phyloP scores from a whole-genome alignment of 2,797 vertebrate genomes.

The Hybognathus amarus region DNA sequence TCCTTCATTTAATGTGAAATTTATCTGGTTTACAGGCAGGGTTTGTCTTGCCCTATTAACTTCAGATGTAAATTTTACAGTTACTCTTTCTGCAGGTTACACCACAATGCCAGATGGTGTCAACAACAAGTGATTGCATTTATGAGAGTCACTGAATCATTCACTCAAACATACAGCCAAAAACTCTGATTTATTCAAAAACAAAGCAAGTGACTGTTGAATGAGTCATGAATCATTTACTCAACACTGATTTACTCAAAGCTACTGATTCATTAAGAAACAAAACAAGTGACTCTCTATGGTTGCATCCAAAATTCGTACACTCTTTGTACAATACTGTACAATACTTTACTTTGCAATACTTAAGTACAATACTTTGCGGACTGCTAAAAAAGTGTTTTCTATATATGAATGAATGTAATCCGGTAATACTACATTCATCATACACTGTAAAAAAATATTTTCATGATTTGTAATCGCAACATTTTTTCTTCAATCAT shows the following conservation, averaged over 20 bases:
- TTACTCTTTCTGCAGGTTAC: no score
- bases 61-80: not conserved
- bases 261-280: not conserved
- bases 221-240: not conserved
- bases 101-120: not conserved
- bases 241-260: not conserved
- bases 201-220: not conserved
- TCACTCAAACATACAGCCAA: not conserved
- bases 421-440: not conserved
- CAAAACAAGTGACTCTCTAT: not conserved
- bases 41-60: not conserved
- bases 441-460: no score
- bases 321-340: not conserved
- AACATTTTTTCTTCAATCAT: no score
- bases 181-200: not conserved
- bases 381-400: not conserved
- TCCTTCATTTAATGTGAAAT: not conserved
- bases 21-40: not conserved
- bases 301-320: not conserved
- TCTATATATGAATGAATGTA: not conserved
- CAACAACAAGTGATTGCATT: not conserved
- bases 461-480: no score
- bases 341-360: no score
- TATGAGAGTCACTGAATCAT: not conserved
- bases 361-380: not conserved